phyloP scores from a whole-genome alignment of 2,113 vertebrate genomes.

The Odocoileus virginianus region DNA sequence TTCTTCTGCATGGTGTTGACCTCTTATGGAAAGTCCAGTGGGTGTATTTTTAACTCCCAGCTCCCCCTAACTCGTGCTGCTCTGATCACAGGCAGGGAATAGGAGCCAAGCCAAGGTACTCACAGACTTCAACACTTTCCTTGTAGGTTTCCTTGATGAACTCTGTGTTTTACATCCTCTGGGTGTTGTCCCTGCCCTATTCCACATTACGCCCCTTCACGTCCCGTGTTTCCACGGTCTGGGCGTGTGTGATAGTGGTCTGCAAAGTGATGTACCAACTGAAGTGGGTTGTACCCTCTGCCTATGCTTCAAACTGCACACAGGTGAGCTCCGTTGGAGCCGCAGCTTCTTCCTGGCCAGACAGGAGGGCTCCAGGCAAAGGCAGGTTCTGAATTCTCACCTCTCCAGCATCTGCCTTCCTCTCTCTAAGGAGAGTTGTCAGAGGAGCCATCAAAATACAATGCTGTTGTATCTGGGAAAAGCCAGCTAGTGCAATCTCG shows the following conservation, averaged over 20 bases:
- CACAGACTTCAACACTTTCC: fast-evolving
- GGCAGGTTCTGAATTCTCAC: not conserved
- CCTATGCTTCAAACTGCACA: conserved; percentile 84
- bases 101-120: not conserved
- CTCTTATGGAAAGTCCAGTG: not conserved
- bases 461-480: not conserved
- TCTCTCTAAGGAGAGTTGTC: not conserved
- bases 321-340: conserved; percentile 72
- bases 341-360: not conserved
- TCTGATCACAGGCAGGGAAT: not conserved
- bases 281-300: conserved; percentile 80
- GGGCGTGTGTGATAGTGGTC: conserved; percentile 84
- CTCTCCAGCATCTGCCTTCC: not conserved
- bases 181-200: conserved; percentile 82
- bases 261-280: conserved; percentile 87
- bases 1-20: not conserved
- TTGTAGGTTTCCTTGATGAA: conserved; percentile 84
- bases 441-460: not conserved
- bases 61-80: not conserved
- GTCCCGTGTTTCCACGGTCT: conserved; percentile 79
- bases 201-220: conserved; percentile 75
- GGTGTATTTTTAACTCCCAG: not conserved
- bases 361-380: not conserved
- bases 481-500: not conserved
- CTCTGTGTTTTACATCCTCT: conserved; percentile 79